A percentile compares a stretch with the other conserved stretches of the same genome.
Evolutionary conservation across 2,888 invertebrate species (phyloP).

Genomic region (Eudemis profundana): DNA sequence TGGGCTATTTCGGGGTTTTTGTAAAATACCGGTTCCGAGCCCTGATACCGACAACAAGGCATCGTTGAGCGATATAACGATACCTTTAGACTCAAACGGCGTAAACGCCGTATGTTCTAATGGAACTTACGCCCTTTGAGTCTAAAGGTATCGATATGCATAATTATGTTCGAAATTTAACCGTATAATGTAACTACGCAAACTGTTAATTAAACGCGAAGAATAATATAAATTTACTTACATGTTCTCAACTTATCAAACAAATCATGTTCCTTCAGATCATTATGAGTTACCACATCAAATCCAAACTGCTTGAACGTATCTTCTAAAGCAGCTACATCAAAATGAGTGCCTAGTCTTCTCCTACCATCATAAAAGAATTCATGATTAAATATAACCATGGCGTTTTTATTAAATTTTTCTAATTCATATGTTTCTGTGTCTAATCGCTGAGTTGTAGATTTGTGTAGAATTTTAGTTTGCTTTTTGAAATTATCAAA

Average conservation of each 20-base stretch:
- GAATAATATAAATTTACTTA: conserved; percentile 16
- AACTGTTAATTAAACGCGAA: no score
- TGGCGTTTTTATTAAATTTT: conserved; percentile 9
- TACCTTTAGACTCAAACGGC: no score
- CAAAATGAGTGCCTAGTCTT: conserved; percentile 15
- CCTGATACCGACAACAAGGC: no score
- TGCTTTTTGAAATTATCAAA: background rate
- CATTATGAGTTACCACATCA: background rate
- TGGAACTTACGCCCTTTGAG: no score
- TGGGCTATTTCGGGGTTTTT: no score
- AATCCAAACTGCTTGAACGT: conserved; percentile 22
- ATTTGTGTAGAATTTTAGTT: background rate
- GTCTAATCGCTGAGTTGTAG: background rate
- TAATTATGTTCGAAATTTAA: no score
- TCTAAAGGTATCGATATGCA: no score
- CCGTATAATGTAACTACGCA: no score
- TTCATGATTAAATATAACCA: conserved; percentile 34
- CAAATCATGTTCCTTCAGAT: conserved; percentile 10
- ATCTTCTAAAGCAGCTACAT: background rate
- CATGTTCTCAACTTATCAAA: conserved; percentile 10
- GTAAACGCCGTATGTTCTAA: no score
- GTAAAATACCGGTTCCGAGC: no score
- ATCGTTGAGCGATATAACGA: no score
- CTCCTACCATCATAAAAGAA: background rate
- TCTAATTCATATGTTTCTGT: conserved; percentile 24